phyloP scores from a whole-genome alignment of 2,888 invertebrate genomes.

The Stramonita haemastoma region DNA sequence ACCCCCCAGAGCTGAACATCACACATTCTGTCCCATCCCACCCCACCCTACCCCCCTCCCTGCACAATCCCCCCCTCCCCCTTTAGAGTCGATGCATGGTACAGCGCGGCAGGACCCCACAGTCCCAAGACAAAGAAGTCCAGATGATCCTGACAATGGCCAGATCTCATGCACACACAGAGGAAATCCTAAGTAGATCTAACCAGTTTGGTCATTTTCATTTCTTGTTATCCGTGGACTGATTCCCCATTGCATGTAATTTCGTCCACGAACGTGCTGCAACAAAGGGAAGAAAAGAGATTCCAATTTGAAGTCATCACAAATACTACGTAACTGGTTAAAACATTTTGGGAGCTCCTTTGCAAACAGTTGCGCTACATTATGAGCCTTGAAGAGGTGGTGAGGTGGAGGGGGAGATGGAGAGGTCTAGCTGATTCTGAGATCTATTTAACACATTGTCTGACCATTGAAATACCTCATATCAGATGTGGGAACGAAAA shows the following conservation, averaged over 20 bases:
- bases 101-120: not conserved
- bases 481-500: too few species aligned
- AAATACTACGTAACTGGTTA: too few species aligned
- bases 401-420: too few species aligned
- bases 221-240: constrained; percentile 31
- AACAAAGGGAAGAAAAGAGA: not conserved
- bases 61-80: not conserved
- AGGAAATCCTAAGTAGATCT: constrained; percentile 35
- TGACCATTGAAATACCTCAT: too few species aligned
- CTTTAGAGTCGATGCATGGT: not conserved
- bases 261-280: constrained; percentile 49
- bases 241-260: constrained; percentile 41
- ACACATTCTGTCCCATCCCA: not conserved
- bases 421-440: too few species aligned
- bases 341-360: too few species aligned
- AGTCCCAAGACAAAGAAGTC: not conserved
- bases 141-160: not conserved
- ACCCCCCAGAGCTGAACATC: not conserved
- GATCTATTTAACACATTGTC: too few species aligned
- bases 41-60: constrained; percentile 6
- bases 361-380: too few species aligned
- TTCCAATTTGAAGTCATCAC: not conserved
- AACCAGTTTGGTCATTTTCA: constrained; percentile 13
- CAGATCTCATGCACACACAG: constrained; percentile 26
- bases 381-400: too few species aligned